phyloP scores from a whole-genome alignment of 2,113 vertebrate species.

The Saguinus imperator region DNA sequence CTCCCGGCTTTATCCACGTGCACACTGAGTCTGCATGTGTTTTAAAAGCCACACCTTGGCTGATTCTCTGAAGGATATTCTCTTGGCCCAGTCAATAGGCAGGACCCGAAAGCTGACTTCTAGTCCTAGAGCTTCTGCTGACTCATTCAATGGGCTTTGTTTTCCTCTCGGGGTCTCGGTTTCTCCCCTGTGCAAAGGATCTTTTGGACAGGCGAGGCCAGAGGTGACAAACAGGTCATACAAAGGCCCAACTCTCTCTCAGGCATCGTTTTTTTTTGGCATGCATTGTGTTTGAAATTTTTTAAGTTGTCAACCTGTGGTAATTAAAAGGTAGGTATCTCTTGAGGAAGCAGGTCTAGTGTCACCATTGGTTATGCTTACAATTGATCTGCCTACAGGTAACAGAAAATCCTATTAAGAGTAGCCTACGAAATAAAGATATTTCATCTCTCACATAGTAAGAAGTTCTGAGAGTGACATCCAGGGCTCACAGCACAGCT shows the following conservation, averaged over 20 bases:
- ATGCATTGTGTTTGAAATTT: background rate
- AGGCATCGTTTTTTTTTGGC: background rate
- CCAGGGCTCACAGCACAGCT: background rate
- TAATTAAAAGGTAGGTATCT: background rate
- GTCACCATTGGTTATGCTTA: background rate
- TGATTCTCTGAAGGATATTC: background rate
- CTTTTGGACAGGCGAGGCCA: background rate
- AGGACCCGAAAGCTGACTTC: background rate
- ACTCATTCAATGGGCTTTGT: fast-evolving
- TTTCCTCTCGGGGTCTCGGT: background rate
- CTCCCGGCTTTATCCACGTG: background rate
- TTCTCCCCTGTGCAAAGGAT: background rate
- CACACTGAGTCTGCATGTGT: too few relatives aligned
- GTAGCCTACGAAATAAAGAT: background rate
- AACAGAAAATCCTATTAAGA: background rate
- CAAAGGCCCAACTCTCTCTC: background rate
- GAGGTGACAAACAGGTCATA: background rate
- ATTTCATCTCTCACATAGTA: background rate
- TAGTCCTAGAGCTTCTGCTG: background rate
- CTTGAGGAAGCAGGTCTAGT: background rate
- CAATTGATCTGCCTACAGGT: background rate
- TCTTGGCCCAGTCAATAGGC: background rate
- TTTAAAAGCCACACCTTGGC: background rate
- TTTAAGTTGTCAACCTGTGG: background rate
- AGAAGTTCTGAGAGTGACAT: background rate